phyloP scores from a whole-genome alignment of 2,888 invertebrate genomes.

The Chaetogeoica ovagalla region DNA sequence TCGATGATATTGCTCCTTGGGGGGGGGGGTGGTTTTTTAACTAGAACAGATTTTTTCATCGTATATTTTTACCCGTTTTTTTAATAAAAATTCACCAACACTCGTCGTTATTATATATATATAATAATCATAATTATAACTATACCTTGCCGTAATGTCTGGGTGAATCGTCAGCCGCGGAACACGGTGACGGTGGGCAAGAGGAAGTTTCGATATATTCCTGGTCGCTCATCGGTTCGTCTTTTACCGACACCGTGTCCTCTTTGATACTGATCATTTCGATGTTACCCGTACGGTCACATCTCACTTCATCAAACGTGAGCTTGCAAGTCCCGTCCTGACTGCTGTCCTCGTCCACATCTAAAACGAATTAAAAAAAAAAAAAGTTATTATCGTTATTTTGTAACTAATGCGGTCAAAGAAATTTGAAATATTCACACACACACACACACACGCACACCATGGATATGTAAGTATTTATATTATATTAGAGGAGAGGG shows the following conservation, averaged over 20 bases:
- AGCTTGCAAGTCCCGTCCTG: conserved; percentile 76
- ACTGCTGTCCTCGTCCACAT: conserved; percentile 89
- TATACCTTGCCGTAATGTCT: conserved; percentile 46
- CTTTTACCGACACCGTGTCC: conserved; percentile 62
- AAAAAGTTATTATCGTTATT: too few relatives aligned
- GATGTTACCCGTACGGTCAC: conserved; percentile 60
- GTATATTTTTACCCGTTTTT: too few relatives aligned
- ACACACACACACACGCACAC: too few relatives aligned
- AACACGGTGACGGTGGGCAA: conserved; percentile 65
- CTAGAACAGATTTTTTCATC: too few relatives aligned
- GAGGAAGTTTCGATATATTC: conserved; percentile 67
- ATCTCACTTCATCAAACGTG: conserved; percentile 60
- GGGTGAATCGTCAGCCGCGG: conserved; percentile 51
- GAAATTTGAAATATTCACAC: too few relatives aligned
- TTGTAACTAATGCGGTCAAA: too few relatives aligned
- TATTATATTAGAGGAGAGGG: too few relatives aligned
- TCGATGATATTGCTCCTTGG: too few relatives aligned
- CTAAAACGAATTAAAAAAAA: conserved; percentile 61
- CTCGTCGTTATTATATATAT: not conserved
- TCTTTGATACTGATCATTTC: conserved; percentile 57
- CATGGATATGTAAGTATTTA: too few relatives aligned
- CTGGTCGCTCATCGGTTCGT: conserved; percentile 72
- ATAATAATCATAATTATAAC: too few relatives aligned
- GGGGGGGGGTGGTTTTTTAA: too few relatives aligned
- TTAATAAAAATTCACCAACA: too few relatives aligned